Base-by-base conservation (phyloP, 2,888 invertebrate species). In the Troides helena region DNA sequence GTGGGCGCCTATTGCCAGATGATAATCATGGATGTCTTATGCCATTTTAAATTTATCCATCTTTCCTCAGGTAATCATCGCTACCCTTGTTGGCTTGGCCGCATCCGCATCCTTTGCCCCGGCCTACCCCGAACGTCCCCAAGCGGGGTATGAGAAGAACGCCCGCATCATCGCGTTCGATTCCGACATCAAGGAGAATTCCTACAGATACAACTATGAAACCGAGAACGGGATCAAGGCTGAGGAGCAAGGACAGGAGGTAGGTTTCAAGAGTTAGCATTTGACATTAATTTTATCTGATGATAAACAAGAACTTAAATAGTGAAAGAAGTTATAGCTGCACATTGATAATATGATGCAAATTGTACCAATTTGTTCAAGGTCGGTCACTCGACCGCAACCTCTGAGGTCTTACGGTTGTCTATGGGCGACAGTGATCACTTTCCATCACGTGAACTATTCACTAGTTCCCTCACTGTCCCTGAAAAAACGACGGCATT, bases 151-250 rank as follows among this genome's bases (percentile, higher is more conserved):
- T 71, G 92, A 92, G 73, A 87, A 79, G 77, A 90, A 75, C 66
- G 92, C 92, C 67, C 82, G 89, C 63, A 92, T 92, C 77, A 71
- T 92, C 1, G 81, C 87, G 25, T 79, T 86, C 73, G 89, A 92
- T 75, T 82, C 91, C 0, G 91, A 92, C 25, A 83, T 92, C 0
- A 90, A 90, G 70, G 92, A 91, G 68, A 89, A 91, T 79, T 88
- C 89, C 57, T 92, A 88, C 85, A 86, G 90, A 84, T 92, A 84
- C 77, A 91, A 85, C 84, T 92, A 82, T 58, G 92, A 92, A 76
- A 92, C 92, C 8, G 92, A 92, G 74, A 92, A 92, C 63, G 92
- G 92, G 0, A 92, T 92, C 77, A 91, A 90, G 73, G 92, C 88
- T 74, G 89, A 92, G 75, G 92, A 92, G 57, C 89, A 91, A 74